Evolutionary conservation across 2,113 vertebrate species (phyloP).

Genomic region (Corydoras sp.): DNA sequence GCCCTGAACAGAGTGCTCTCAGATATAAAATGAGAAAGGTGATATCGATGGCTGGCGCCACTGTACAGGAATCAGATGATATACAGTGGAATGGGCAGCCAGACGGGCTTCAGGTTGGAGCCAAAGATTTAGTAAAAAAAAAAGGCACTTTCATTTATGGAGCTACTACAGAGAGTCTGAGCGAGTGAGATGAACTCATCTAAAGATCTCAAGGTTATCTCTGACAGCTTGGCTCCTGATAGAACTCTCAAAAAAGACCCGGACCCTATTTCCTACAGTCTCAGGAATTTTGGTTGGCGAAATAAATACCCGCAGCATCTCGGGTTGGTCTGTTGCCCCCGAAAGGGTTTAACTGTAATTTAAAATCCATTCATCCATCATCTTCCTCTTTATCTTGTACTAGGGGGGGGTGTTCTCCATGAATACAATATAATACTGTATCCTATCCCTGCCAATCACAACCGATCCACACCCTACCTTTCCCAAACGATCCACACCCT

Average conservation of each 20-base stretch:
- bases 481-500: too few relatives aligned
- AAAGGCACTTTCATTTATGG: constrained; percentile 36
- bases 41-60: constrained; percentile 48
- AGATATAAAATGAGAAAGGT: constrained; percentile 44
- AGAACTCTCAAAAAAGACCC: constrained; percentile 24
- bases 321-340: not conserved
- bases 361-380: too few relatives aligned
- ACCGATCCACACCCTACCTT: too few relatives aligned
- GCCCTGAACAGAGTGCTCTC: not conserved
- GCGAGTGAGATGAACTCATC: constrained; percentile 38
- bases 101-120: constrained; percentile 29
- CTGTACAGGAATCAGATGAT: constrained; percentile 47
- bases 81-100: constrained; percentile 45
- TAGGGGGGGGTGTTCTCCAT: too few relatives aligned
- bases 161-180: constrained; percentile 13
- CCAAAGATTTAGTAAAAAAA: constrained; percentile 45
- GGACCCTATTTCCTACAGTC: constrained; percentile 28
- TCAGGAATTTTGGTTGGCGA: constrained; percentile 33
- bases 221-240: constrained; percentile 51
- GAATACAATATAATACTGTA: too few relatives aligned
- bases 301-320: constrained; percentile 25
- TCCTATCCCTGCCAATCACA: too few relatives aligned
- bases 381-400: too few relatives aligned
- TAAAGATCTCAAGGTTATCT: constrained; percentile 50
- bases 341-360: not conserved